Percentiles rank a stretch among this genome's conserved stretches.
phyloP scores from a whole-genome alignment of 2,888 invertebrate species.

The Pyrrhosoma nymphula region DNA sequence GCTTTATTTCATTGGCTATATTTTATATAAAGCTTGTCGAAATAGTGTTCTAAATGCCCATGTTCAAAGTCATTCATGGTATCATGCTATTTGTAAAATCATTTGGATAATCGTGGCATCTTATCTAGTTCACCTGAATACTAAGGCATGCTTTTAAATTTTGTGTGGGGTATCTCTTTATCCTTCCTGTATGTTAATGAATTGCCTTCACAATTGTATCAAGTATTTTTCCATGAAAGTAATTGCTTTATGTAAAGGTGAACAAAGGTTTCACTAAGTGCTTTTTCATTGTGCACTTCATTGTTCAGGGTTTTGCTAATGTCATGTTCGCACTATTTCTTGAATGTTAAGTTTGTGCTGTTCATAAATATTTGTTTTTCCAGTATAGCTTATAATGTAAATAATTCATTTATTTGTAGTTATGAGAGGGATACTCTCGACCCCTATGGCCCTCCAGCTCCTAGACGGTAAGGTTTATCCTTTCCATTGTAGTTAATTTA shows the following conservation, averaged over 20 bases:
- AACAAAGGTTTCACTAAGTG: not conserved
- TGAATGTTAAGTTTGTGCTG: constrained; percentile 24
- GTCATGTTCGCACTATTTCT: constrained; percentile 29
- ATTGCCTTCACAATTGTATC: not conserved
- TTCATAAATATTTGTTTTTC: constrained; percentile 1
- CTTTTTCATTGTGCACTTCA: constrained; percentile 37
- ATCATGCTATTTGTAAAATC: not conserved
- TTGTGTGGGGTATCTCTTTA: not conserved
- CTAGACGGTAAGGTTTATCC: constrained; percentile 44
- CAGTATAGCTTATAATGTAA: constrained; percentile 32
- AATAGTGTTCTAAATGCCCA: not conserved
- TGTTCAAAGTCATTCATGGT: not conserved
- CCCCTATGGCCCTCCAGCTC: constrained; percentile 58
- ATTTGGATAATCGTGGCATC: not conserved
- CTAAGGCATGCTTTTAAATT: not conserved
- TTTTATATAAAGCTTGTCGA: not conserved
- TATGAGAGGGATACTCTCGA: constrained; percentile 66
- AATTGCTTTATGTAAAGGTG: not conserved
- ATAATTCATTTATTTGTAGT: constrained; percentile 64
- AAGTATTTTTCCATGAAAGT: not conserved
- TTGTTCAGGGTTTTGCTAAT: not conserved
- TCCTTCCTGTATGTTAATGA: not conserved
- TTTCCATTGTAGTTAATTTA: constrained; percentile 38
- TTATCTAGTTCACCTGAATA: not conserved
- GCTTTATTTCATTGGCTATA: not conserved